Conservation (phyloP, 2,888 invertebrate species). For the Trissonchulus latispiculum region DNA sequence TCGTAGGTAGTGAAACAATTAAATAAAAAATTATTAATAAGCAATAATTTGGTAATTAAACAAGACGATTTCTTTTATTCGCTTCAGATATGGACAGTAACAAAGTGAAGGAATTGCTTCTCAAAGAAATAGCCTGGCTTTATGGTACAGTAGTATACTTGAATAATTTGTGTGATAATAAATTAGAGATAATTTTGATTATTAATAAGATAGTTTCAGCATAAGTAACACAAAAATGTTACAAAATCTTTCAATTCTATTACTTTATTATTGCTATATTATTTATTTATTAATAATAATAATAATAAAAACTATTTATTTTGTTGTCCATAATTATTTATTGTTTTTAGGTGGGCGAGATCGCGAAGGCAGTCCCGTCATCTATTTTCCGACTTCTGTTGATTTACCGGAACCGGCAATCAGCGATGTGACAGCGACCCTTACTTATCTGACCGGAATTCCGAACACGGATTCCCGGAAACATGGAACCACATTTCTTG, state of each 20-base stretch:
- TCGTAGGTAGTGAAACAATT: too few relatives aligned
- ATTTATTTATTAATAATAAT: too few relatives aligned
- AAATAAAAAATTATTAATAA: too few relatives aligned
- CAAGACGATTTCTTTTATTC: neutral
- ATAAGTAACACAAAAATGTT: too few relatives aligned
- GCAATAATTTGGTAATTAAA: too few relatives aligned
- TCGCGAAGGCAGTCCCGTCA: conserved; percentile 12
- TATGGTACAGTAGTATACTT: too few relatives aligned
- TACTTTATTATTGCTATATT: too few relatives aligned
- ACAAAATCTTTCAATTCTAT: too few relatives aligned
- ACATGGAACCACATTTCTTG: conserved; percentile 31
- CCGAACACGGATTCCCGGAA: conserved; percentile 7
- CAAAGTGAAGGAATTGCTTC: neutral
- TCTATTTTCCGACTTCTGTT: conserved; percentile 20
- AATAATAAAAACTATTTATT: too few relatives aligned
- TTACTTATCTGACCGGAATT: conserved; percentile 18
- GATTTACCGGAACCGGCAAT: conserved; percentile 17
- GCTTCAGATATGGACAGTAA: neutral
- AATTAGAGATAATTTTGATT: too few relatives aligned
- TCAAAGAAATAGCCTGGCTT: neutral
- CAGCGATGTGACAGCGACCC: conserved; percentile 15
- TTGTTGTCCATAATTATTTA: neutral
- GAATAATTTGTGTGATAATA: too few relatives aligned
- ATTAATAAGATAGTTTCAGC: too few relatives aligned
- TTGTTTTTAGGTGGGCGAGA: conserved; percentile 21